Evolutionary conservation across 2,797 vertebrate species (phyloP).

Genomic region (Gallirallus australis): DNA sequence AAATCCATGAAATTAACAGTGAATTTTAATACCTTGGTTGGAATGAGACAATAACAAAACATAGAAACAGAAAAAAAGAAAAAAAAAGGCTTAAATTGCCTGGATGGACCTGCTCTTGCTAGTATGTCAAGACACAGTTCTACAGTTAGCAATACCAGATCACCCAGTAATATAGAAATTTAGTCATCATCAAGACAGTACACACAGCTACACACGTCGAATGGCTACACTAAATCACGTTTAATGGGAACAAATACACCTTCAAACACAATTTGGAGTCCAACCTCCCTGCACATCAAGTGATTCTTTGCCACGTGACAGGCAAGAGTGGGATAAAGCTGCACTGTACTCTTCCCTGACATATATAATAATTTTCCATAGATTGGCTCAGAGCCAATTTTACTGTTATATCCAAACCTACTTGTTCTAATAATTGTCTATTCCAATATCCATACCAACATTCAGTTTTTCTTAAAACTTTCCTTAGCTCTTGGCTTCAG

Average conservation of each 20-base stretch:
- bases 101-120: neutral
- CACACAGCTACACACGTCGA: rapidly evolving
- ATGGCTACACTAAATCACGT: neutral
- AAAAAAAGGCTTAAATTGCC: neutral
- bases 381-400: neutral
- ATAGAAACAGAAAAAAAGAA: neutral
- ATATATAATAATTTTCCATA: neutral
- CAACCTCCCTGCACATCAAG: neutral
- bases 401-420: neutral
- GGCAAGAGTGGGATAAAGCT: neutral
- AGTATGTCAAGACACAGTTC: neutral
- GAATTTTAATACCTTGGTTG: neutral
- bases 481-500: neutral
- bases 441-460: neutral
- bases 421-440: neutral
- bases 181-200: neutral
- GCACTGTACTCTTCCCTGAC: neutral
- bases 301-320: neutral
- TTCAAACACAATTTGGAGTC: neutral
- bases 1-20: neutral
- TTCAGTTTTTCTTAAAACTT: neutral
- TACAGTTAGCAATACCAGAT: neutral
- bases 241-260: neutral
- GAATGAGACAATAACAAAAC: neutral
- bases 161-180: neutral